Conservation (phyloP, 92 coral and sea anemone genomes). For the Bergia sp. region DNA sequence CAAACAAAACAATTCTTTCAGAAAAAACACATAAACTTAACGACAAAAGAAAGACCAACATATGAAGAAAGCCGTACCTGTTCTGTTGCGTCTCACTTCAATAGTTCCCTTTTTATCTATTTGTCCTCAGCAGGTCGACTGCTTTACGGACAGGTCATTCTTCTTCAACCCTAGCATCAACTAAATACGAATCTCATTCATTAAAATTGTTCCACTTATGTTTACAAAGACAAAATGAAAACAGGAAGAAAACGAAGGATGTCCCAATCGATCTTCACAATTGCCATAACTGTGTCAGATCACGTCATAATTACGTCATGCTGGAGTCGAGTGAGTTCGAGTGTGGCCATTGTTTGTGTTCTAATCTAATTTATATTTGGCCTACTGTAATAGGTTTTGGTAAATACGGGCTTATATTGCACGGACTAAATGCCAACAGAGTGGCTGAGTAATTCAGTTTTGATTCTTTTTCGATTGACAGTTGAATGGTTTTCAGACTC, state of each 20-base stretch:
- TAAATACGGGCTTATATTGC: background rate
- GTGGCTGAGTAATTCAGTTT: background rate
- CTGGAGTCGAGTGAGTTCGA: background rate
- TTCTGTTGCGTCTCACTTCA: conserved; percentile 13
- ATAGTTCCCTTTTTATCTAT: background rate
- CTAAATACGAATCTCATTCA: background rate
- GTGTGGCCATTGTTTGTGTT: background rate
- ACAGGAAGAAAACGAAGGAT: conserved; percentile 3
- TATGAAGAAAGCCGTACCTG: conserved; percentile 27
- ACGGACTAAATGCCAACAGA: background rate
- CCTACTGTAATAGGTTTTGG: background rate
- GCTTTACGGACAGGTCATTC: background rate
- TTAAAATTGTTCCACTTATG: background rate
- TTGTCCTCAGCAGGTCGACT: conserved; percentile 17
- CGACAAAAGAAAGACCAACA: conserved; percentile 3
- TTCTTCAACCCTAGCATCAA: background rate
- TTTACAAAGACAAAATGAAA: conserved; percentile 4
- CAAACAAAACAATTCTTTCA: background rate
- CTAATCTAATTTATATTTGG: background rate
- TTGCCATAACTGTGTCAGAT: conserved; percentile 3
- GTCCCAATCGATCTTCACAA: background rate
- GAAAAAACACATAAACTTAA: background rate
- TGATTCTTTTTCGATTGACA: background rate
- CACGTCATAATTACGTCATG: conserved; percentile 14
- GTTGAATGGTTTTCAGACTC: background rate